These are phyloP conservation scores for Tetramorium simillimum DNA, from an alignment of 1,140 invertebrate genomes.

Conservation along the genomic window DNA sequence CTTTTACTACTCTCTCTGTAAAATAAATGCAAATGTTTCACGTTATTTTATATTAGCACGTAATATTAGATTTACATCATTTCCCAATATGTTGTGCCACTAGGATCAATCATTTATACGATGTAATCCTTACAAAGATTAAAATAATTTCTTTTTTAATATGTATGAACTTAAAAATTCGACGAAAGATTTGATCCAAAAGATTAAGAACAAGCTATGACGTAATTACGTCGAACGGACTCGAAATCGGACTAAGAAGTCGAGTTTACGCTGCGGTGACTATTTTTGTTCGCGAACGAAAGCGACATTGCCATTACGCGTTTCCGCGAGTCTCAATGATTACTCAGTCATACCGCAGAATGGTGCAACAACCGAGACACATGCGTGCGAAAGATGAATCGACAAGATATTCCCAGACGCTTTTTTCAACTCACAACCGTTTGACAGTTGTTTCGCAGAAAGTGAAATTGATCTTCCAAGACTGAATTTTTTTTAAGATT, in stretches of 20 bases:
- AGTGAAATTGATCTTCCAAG: background rate
- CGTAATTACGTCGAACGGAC: conserved; percentile 1
- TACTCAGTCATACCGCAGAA: conserved; percentile 25
- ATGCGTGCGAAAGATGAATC: background rate
- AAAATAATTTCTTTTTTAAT: background rate
- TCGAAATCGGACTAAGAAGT: conserved; percentile 1
- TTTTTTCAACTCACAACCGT: background rate
- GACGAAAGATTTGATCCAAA: background rate
- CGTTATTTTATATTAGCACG: too few relatives aligned
- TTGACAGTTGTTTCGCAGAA: background rate
- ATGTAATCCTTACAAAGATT: background rate
- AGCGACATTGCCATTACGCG: conserved; percentile 21
- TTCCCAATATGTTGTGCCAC: too few relatives aligned
- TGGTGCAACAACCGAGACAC: conserved; percentile 2
- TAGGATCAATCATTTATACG: background rate
- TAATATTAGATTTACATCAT: too few relatives aligned
- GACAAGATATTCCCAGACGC: conserved; percentile 14
- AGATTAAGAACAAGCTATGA: background rate
- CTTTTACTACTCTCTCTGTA: background rate
- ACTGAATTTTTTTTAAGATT: background rate
- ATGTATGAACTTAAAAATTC: background rate
- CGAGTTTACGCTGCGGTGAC: conserved; percentile 13
- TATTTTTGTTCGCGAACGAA: conserved; percentile 43
- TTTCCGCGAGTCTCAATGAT: conserved; percentile 32
- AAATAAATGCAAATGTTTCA: too few relatives aligned